phyloP scores from a whole-genome alignment of 1,140 invertebrate species.

The Eulimnadia texana region DNA sequence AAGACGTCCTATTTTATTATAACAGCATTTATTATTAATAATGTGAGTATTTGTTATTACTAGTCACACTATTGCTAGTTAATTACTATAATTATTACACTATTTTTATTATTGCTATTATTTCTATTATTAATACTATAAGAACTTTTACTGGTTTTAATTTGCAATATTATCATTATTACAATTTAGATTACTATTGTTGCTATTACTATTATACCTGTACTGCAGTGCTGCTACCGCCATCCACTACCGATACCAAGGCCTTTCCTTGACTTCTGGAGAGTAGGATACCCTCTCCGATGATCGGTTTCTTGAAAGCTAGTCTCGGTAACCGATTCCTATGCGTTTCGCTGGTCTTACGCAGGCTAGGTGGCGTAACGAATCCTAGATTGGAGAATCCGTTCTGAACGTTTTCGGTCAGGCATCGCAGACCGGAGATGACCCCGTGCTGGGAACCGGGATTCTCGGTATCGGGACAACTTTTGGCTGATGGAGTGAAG shows the following conservation, averaged over 20 bases:
- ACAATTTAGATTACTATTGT: no score
- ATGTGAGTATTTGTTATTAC: no score
- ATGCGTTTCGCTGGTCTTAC: slow-evolving; percentile 63
- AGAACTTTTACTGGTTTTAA: no score
- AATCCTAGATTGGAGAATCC: slow-evolving; percentile 68
- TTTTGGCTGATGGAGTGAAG: slow-evolving; percentile 30
- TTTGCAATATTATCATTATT: no score
- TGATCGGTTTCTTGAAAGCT: slow-evolving; percentile 65
- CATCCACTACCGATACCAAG: slow-evolving; percentile 38
- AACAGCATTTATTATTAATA: no score
- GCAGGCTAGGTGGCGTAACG: slow-evolving; percentile 59
- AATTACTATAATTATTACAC: no score
- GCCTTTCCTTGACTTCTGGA: slow-evolving; percentile 57
- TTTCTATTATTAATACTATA: no score
- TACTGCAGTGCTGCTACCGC: slow-evolving; percentile 21
- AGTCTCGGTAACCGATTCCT: slow-evolving; percentile 57
- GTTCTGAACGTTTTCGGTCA: slow-evolving; percentile 63
- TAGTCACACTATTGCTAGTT: no score
- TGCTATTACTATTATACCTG: background rate
- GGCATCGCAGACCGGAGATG: slow-evolving; percentile 72
- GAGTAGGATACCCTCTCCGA: slow-evolving; percentile 77
- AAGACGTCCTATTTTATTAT: slow-evolving; percentile 54
- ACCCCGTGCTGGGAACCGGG: slow-evolving; percentile 59
- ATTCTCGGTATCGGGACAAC: slow-evolving; percentile 31
- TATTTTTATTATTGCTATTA: no score